These are phyloP conservation scores for Trichacis sp. DNA, from an alignment of 2,888 invertebrate genomes.

Conservation along the genomic window DNA sequence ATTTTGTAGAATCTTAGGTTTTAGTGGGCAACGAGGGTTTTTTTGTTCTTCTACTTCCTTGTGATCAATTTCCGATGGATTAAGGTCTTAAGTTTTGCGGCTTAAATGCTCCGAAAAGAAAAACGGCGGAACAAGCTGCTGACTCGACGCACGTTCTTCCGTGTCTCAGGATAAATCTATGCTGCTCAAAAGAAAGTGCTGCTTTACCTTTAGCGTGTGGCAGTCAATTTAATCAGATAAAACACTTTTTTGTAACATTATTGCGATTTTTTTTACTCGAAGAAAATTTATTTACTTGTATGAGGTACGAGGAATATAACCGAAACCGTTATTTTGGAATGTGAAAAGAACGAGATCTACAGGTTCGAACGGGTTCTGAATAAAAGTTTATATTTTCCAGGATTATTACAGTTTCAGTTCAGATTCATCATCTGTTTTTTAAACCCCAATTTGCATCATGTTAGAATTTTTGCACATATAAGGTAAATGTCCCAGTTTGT, in stretches of 20 bases:
- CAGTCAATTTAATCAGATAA: neutral
- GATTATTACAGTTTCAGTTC: no score
- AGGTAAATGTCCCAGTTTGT: no score
- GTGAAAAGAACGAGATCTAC: no score
- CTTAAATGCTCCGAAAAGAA: slow-evolving; percentile 41
- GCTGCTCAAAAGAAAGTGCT: slow-evolving; percentile 19
- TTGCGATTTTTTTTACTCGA: neutral
- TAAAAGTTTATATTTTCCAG: no score
- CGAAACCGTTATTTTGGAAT: no score
- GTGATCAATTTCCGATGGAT: slow-evolving; percentile 46
- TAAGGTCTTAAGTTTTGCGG: slow-evolving; percentile 42
- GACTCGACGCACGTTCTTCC: slow-evolving; percentile 35
- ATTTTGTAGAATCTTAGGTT: slow-evolving; percentile 32
- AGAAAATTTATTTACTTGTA: no score
- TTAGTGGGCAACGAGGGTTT: slow-evolving; percentile 23
- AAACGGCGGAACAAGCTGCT: slow-evolving; percentile 39
- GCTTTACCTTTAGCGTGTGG: neutral
- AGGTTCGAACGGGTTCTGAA: no score
- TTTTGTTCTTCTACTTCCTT: slow-evolving; percentile 21
- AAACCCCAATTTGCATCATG: no score
- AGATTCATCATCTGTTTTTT: no score
- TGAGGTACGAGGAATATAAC: no score
- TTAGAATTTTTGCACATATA: no score
- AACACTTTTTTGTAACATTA: neutral
- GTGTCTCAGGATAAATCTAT: neutral